Base-by-base conservation (phyloP, 2,888 invertebrate genomes). In the Colletes collaris region DNA sequence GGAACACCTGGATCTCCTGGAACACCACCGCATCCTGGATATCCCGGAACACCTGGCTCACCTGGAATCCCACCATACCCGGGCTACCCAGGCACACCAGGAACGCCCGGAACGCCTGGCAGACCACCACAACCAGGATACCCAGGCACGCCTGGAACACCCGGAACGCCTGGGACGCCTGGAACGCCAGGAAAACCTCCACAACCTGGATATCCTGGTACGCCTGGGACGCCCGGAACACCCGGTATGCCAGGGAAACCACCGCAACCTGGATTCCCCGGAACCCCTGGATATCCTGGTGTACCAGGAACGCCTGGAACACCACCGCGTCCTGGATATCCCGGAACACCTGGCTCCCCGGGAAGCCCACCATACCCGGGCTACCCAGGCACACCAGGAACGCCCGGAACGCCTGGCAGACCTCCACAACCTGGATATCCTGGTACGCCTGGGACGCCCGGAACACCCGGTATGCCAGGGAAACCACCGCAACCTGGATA, bases 101-200 rank as follows among this genome's bases (percentile, higher is more conserved):
- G 87, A 2, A 74, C 81, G 86, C 87, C 90, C 16, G 86, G 85
- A 40, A 40, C 7, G 7, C 40, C 40, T 40, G 40, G 40, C 2
- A 5, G 40, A 0, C 40, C 40, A 40, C 8, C 27, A 27, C 27
- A 27, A 56, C 37, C 56, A 1, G 56, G 56, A 2, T n/a, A 56
- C 4, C 85, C 86, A n/a, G 84, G 78, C 13, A 19, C 49, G 4
- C 76, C 81, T 60, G 94, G 94, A 0, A 88, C 85, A 0, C 93
- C 93, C 91, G 62, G 69, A 4, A 79, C 80, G 7, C 81, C 86
- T 1, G 79, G 81, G 0, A 19, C 59, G 16, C 81, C 82, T 11
- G 84, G 86, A n/a, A 77, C 49, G n/a, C 60, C 76, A 4, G 83
- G 75, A 13, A 79, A 1, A 27, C 27, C 71, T 4, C 67, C 50